Conservation (phyloP, 2,888 invertebrate genomes). For the Pyrocoelia pectoralis region DNA sequence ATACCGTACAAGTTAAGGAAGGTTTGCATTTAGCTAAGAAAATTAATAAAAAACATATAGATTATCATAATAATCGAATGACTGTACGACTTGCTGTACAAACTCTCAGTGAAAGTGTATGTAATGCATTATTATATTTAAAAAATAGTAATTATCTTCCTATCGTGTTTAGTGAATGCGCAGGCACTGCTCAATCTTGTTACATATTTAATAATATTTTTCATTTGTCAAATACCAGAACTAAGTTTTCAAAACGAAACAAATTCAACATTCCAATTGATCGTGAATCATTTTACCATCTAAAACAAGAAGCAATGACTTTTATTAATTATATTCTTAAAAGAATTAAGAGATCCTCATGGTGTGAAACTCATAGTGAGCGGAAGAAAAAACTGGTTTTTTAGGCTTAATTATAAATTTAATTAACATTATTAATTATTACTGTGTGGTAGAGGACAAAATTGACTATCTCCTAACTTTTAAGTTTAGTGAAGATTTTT, state of each 20-base stretch:
- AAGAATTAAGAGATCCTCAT: slow-evolving; percentile 22
- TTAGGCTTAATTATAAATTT: no score
- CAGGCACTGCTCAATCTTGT: no score
- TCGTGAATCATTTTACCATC: neutral
- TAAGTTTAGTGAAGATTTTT: slow-evolving; percentile 22
- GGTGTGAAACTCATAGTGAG: slow-evolving; percentile 11
- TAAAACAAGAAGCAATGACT: neutral
- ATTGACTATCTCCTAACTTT: slow-evolving; percentile 19
- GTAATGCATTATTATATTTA: slow-evolving; percentile 36
- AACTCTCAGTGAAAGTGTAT: slow-evolving; percentile 41
- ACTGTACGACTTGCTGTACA: slow-evolving; percentile 43
- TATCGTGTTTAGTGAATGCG: slow-evolving; percentile 26
- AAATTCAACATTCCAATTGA: slow-evolving; percentile 10
- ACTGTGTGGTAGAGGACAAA: slow-evolving; percentile 3
- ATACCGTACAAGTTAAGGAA: no score
- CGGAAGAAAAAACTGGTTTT: slow-evolving; percentile 18
- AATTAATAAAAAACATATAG: slow-evolving; percentile 33
- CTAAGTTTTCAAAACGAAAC: slow-evolving; percentile 30
- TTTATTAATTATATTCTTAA: slow-evolving; percentile 10
- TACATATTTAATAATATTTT: slow-evolving; percentile 43
- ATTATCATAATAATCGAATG: slow-evolving; percentile 40
- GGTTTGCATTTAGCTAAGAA: slow-evolving; percentile 40
- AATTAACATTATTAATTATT: slow-evolving; percentile 16
- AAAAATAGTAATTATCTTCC: no score
- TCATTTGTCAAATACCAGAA: slow-evolving; percentile 44